Conservation (phyloP, 30 jellyfish, hydroid and myxozoan genomes). For the Pelagia noctiluca region DNA sequence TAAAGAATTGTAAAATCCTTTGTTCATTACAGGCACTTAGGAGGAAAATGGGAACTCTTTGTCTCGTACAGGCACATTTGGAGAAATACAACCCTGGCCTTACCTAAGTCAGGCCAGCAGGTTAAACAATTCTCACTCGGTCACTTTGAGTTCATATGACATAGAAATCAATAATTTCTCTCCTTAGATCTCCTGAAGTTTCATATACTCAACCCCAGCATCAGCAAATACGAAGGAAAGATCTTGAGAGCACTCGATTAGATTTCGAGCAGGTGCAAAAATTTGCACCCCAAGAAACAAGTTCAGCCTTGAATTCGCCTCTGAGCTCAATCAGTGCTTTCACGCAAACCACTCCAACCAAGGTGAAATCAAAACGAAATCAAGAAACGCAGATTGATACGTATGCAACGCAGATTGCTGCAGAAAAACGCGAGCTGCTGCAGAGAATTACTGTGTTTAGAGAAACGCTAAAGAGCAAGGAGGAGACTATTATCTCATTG, state of each 20-base stretch:
- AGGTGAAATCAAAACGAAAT: neutral
- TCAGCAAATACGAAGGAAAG: too few relatives aligned
- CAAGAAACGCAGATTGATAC: slow-evolving; percentile 69
- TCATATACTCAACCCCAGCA: too few relatives aligned
- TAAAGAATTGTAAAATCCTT: too few relatives aligned
- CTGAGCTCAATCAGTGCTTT: slow-evolving; percentile 20
- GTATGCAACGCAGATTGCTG: slow-evolving; percentile 28
- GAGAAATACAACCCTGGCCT: too few relatives aligned
- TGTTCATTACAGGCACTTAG: too few relatives aligned
- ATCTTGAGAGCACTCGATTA: slow-evolving; percentile 21
- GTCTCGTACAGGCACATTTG: too few relatives aligned
- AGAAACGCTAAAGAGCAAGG: slow-evolving; percentile 17
- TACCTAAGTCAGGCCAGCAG: too few relatives aligned
- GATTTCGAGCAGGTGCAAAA: slow-evolving; percentile 55
- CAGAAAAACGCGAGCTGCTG: slow-evolving; percentile 27
- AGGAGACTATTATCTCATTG: neutral
- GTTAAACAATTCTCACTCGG: too few relatives aligned
- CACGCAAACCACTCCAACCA: slow-evolving; percentile 69
- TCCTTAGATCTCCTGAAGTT: too few relatives aligned
- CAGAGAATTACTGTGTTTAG: neutral
- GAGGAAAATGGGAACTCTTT: too few relatives aligned
- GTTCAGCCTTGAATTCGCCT: slow-evolving; percentile 59
- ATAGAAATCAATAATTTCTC: too few relatives aligned
- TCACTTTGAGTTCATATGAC: too few relatives aligned
- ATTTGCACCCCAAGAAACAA: slow-evolving; percentile 70